phyloP scores from a whole-genome alignment of 2,888 invertebrate genomes.

The Cacoxenus indagator region DNA sequence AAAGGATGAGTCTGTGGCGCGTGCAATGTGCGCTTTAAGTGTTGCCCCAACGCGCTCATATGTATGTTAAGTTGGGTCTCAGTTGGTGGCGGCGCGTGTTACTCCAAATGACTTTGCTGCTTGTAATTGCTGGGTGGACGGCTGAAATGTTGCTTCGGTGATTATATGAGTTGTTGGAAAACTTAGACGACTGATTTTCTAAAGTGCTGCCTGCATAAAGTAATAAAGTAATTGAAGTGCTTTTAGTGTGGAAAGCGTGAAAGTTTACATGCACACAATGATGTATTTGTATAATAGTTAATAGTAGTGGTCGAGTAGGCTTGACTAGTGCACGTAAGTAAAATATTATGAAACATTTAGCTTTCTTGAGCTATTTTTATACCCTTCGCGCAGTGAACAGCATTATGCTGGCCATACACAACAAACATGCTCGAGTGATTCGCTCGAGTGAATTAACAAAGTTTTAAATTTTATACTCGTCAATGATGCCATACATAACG shows the following conservation, averaged over 20 bases:
- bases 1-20: background rate
- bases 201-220: constrained; percentile 4
- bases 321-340: too few relatives aligned
- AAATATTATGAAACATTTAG: too few relatives aligned
- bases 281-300: background rate
- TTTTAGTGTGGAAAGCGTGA: background rate
- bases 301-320: background rate
- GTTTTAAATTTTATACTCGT: too few relatives aligned
- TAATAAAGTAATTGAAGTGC: background rate
- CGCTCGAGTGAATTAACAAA: too few relatives aligned
- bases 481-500: too few relatives aligned
- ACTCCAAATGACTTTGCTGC: background rate
- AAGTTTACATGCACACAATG: background rate
- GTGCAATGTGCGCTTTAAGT: background rate
- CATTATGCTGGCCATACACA: too few relatives aligned
- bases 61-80: background rate
- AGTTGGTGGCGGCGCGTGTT: background rate
- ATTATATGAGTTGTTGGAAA: background rate
- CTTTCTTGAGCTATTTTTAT: too few relatives aligned
- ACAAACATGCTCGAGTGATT: too few relatives aligned
- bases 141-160: background rate
- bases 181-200: constrained; percentile 4
- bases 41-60: background rate
- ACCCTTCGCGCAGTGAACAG: too few relatives aligned
- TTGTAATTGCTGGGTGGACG: constrained; percentile 12